Conservation (phyloP, 2,797 vertebrate genomes). For the Hafferia zeledoni region DNA sequence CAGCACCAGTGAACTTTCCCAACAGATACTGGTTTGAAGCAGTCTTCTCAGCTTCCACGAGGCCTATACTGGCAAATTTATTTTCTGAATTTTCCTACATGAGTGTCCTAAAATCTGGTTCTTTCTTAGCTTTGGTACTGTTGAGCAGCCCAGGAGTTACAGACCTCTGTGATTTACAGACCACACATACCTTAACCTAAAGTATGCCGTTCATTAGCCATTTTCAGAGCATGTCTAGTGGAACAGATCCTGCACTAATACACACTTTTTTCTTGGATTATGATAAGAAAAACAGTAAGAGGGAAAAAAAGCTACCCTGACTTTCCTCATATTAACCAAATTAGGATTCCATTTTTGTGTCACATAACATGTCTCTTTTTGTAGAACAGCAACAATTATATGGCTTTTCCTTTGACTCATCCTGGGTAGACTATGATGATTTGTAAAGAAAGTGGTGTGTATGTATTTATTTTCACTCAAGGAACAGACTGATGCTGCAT, state of each 20-base stretch:
- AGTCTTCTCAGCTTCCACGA: not conserved
- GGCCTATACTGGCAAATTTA: not conserved
- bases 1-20: not conserved
- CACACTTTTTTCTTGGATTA: not conserved
- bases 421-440: not conserved
- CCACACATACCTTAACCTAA: not conserved
- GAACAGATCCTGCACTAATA: not conserved
- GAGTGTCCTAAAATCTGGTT: not conserved
- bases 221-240: not conserved
- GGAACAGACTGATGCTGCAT: not conserved
- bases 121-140: not conserved
- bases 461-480: not conserved
- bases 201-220: accelerated
- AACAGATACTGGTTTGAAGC: not conserved
- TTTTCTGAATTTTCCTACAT: not conserved
- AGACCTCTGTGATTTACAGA: not conserved
- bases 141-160: not conserved
- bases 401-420: not conserved
- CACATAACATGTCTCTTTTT: not conserved
- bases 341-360: not conserved
- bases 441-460: not conserved
- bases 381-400: not conserved
- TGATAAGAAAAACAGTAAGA: not conserved
- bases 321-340: not conserved
- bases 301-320: not conserved